phyloP scores from a whole-genome alignment of 2,888 invertebrate genomes.

The Lacanobia wlatinum region DNA sequence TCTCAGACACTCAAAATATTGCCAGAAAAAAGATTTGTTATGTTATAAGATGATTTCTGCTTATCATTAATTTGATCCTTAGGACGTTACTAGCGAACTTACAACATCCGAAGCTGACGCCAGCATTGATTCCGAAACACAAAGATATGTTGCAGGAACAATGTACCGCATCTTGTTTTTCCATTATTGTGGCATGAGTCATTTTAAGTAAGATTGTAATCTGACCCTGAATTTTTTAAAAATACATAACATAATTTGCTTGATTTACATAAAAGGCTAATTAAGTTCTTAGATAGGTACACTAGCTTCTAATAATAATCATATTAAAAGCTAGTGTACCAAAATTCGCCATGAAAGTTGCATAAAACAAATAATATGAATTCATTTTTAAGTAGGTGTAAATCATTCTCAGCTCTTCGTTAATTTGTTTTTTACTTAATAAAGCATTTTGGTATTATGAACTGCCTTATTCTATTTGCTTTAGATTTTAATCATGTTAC shows the following conservation, averaged over 20 bases:
- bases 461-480: no score
- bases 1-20: not conserved
- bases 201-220: not conserved
- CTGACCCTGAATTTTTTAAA: not conserved
- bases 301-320: no score
- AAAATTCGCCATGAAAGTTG: not conserved
- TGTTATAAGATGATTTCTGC: no score
- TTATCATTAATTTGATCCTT: not conserved
- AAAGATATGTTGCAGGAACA: not conserved
- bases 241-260: not conserved
- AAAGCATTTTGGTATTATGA: not conserved
- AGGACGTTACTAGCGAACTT: not conserved
- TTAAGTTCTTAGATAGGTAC: not conserved
- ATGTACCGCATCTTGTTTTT: not conserved
- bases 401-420: no score
- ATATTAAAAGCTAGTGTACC: not conserved
- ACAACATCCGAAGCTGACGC: no score
- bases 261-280: not conserved
- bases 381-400: not conserved
- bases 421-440: not conserved
- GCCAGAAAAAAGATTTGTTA: not conserved
- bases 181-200: not conserved
- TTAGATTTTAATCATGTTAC: no score
- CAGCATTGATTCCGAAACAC: not conserved
- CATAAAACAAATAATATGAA: not conserved